A percentile compares a stretch with the other conserved stretches of the same genome.
Evolutionary conservation across 1,140 invertebrate species (phyloP).

Genomic region (Panagrolaimus sp.): DNA sequence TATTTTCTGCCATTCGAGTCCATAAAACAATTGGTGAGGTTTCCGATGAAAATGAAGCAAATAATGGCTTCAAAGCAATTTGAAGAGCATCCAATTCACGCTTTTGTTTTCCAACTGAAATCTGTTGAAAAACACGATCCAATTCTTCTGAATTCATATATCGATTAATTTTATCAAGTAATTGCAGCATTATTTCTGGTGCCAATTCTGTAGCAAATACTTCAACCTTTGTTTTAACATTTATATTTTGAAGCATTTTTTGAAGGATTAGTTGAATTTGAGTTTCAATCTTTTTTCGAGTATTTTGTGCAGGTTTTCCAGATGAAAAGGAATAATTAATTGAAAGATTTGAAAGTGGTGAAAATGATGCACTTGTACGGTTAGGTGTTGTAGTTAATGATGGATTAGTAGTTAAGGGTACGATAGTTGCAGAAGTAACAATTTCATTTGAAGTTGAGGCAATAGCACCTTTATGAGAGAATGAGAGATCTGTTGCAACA

Average conservation of each 20-base stretch:
- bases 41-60: not conserved
- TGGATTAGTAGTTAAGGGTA: not conserved
- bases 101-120: not conserved
- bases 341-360: no score
- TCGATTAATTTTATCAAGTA: not conserved
- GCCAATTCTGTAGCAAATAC: not conserved
- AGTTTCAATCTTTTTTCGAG: not conserved
- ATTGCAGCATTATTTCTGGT: not conserved
- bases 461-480: not conserved
- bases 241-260: not conserved
- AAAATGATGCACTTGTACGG: no score
- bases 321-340: not conserved
- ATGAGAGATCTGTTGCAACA: not conserved
- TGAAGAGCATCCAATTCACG: slow-evolving; percentile 2
- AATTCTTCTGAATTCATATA: not conserved
- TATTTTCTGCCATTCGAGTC: not conserved
- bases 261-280: not conserved
- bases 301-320: not conserved
- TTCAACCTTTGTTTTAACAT: not conserved
- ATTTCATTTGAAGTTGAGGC: not conserved
- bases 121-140: not conserved
- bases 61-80: no score
- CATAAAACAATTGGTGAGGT: not conserved
- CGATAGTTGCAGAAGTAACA: not conserved
- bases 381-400: not conserved